Conservation (phyloP, 2,113 vertebrate genomes). For the Peromyscus polionotus region DNA sequence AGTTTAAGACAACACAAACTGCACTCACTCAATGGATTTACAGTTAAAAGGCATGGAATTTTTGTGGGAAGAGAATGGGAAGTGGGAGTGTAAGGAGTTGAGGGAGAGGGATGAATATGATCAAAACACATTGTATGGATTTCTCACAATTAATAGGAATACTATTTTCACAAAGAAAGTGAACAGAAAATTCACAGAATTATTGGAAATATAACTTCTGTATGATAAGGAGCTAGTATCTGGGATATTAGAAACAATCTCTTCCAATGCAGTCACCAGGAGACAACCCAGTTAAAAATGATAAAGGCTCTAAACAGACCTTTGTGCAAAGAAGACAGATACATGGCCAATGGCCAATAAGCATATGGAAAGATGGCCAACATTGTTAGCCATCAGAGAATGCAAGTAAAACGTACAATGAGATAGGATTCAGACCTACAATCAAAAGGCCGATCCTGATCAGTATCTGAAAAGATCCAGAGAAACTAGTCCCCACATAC, state of each 20-base stretch:
- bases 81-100: background rate
- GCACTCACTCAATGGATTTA: background rate
- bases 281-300: constrained; percentile 2
- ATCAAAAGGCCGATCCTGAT: background rate
- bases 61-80: background rate
- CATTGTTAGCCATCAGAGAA: background rate
- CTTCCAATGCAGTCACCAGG: background rate
- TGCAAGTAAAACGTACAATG: background rate
- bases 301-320: background rate
- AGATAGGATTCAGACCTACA: background rate
- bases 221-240: background rate
- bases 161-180: background rate
- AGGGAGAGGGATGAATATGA: background rate
- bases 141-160: background rate
- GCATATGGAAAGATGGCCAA: background rate
- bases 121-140: background rate
- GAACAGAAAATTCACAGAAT: background rate
- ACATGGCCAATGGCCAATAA: background rate
- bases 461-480: background rate
- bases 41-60: background rate
- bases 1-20: background rate
- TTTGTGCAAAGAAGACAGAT: background rate
- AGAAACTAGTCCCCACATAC: background rate
- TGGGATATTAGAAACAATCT: background rate
- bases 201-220: background rate